A percentile compares a stretch with the other conserved stretches of the same genome.
Conservation (phyloP, 2,888 invertebrate genomes). For the Pyrrhosoma nymphula region DNA sequence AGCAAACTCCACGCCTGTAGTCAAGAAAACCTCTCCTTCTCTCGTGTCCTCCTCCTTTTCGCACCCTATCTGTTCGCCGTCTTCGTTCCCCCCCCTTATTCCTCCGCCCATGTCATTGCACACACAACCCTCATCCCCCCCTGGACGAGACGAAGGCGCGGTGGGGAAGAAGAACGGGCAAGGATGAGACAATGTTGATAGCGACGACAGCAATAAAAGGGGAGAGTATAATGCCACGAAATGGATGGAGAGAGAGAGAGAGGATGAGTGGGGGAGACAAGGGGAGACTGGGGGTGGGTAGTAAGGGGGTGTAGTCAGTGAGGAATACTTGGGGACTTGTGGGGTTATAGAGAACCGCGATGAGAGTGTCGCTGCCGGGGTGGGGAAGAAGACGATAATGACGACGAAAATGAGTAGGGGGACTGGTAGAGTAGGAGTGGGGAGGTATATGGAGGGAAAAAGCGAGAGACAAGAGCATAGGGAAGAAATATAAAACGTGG, state of each 20-base stretch:
- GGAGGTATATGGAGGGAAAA: background rate
- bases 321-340: background rate
- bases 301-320: background rate
- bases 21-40: background rate
- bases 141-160: background rate
- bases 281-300: background rate
- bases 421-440: background rate
- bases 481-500: constrained; percentile 28
- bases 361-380: background rate
- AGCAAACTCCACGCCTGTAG: background rate
- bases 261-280: no score
- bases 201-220: constrained; percentile 46
- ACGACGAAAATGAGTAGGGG: background rate
- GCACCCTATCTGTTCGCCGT: background rate
- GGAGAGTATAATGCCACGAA: constrained; percentile 33
- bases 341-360: background rate
- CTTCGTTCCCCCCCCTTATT: background rate
- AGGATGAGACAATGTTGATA: constrained; percentile 35
- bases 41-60: background rate
- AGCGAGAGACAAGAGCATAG: background rate
- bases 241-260: background rate
- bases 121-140: background rate
- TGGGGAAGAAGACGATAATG: background rate
- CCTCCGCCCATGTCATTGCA: background rate
- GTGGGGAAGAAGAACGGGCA: background rate